A percentile compares a stretch with the other conserved stretches of the same genome.
Conservation (phyloP, 2,888 invertebrate species). For the Tetheella fluctuosa region DNA sequence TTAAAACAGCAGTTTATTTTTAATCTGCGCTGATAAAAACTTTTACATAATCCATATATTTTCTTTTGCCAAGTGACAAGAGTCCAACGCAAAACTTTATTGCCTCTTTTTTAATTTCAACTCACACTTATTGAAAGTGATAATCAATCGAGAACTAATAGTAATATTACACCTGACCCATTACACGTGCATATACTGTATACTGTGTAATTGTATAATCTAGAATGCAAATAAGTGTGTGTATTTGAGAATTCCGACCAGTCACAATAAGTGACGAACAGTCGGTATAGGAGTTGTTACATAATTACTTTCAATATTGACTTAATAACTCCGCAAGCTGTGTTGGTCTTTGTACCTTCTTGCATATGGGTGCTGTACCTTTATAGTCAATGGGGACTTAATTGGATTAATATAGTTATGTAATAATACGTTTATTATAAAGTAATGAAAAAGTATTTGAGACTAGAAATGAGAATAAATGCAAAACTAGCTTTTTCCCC, state of each 20-base stretch:
- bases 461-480: no score
- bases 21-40: no score
- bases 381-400: background rate
- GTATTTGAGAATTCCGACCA: background rate
- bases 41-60: no score
- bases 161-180: background rate
- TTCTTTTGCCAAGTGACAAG: no score
- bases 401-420: no score
- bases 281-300: background rate
- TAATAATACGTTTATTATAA: no score
- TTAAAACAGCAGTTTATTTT: no score
- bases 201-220: background rate
- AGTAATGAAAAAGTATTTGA: no score
- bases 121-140: background rate
- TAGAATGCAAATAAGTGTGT: conserved; percentile 1
- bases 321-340: background rate
- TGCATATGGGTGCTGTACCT: background rate
- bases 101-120: background rate
- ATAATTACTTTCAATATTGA: conserved; percentile 8
- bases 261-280: background rate
- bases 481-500: no score
- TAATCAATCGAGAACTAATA: background rate
- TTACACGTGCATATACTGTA: background rate
- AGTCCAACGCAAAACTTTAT: no score
- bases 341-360: background rate